A percentile compares a stretch with the other conserved stretches of the same genome.
Evolutionary conservation across 2,797 vertebrate species (phyloP).

Genomic region (Enoplosus armatus): DNA sequence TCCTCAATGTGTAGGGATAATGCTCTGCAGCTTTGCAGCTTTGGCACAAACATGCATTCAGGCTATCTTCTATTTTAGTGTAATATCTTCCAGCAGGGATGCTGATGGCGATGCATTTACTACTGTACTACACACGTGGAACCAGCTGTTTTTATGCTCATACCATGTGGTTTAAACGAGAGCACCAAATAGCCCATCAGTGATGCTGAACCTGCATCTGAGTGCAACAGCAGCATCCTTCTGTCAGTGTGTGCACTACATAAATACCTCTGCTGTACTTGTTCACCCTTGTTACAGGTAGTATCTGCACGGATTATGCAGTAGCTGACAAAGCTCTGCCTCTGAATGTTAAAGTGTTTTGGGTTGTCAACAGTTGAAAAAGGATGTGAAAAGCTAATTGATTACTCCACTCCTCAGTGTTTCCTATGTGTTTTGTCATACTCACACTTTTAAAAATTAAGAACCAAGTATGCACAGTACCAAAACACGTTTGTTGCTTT

Average conservation of each 20-base stretch:
- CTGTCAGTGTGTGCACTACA: constrained; percentile 1
- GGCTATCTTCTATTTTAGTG: not conserved
- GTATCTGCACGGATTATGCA: constrained; percentile 15
- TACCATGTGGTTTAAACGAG: constrained; percentile 2
- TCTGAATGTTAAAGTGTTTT: constrained; percentile 19
- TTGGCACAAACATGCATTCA: constrained; percentile 17
- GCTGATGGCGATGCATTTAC: not conserved
- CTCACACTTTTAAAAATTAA: not conserved
- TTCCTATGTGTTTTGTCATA: not conserved
- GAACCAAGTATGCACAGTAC: not conserved
- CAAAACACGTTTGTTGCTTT: not conserved
- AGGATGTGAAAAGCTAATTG: not conserved
- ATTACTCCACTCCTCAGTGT: not conserved
- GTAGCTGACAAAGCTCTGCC: constrained; percentile 7
- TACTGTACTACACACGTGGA: not conserved
- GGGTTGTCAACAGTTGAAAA: constrained; percentile 2
- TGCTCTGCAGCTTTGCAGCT: constrained; percentile 12
- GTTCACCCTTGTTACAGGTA: constrained; percentile 24
- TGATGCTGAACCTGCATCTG: constrained; percentile 10
- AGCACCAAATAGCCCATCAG: not conserved
- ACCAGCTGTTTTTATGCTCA: not conserved
- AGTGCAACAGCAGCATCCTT: not conserved
- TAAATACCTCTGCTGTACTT: constrained; percentile 30
- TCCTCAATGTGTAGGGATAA: constrained; percentile 19
- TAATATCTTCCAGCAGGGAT: not conserved